Evolutionary conservation across 2,888 invertebrate genomes (phyloP), one percentile per base, ranked within the genome.

Genomic region (Melanotus villosus): DNA sequence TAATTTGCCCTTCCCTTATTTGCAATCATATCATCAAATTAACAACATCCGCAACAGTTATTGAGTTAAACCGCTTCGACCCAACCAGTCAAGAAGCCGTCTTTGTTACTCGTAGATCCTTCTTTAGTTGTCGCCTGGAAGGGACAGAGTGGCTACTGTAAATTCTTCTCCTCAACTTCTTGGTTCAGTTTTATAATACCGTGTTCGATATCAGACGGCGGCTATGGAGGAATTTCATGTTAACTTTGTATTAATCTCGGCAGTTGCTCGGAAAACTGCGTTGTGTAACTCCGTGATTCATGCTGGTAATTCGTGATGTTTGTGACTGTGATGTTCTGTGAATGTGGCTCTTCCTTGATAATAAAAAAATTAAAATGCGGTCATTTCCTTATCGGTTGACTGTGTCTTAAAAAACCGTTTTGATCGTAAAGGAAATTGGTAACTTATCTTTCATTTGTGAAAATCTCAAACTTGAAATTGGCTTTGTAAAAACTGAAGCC

Each of bases 31-130:
- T 36, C 64, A 64, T 56, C 58, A 58, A 58, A 58, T 65, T 65
- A 65, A 58, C 56, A 64, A 64, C 65, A 65, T 65, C 59, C 58
- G 58, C 65, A 58, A 50, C n/a, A 41, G 47, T 65, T 47, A 41
- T 14, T 34, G 12, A 34, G 47, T 58, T 58, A 52, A 65, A 58
- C 47, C 58, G 58, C 21, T 30, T 36, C 47, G 56, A 18, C 52
- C 23, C 21, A 32, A 45, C 43, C 30, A 32, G 26, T 26, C 14
- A 18, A 50, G 19, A 56, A 56, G 50, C 38, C 16, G 32, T 56
- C 64, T 63, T 41, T 54, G 54, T 64, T 45, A 21, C 9, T 14
- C 23, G 34, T 19, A 12, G 34, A 23, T 63, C 52, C 32, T 63
- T 47, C 32, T 60, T 60, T 60, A 60, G 59, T 32, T 47, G 47